These are phyloP conservation scores for Aleiodes testaceus DNA, from an alignment of 2,888 invertebrate species.

Conservation along the genomic window DNA sequence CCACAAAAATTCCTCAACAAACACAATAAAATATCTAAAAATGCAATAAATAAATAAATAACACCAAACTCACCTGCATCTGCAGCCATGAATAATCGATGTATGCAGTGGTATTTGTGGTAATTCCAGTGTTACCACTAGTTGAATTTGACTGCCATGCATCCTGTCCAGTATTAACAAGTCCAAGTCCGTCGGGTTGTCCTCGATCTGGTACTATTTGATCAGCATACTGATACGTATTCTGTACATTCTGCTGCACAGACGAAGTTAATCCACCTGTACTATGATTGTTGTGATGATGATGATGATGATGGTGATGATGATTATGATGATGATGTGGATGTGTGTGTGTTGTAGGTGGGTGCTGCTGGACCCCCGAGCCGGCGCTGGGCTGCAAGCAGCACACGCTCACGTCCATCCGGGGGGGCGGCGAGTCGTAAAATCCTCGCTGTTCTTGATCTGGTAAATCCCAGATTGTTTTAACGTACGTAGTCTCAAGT, in stretches of 20 bases:
- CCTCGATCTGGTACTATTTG: constrained; percentile 71
- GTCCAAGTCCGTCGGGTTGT: constrained; percentile 64
- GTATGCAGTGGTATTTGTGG: constrained; percentile 65
- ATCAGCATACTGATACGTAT: constrained; percentile 69
- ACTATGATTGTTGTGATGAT: constrained; percentile 50
- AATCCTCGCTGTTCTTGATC: constrained; percentile 66
- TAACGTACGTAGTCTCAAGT: constrained; percentile 65
- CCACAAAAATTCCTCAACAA: background rate
- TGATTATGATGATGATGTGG: constrained; percentile 24
- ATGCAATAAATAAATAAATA: constrained; percentile 21
- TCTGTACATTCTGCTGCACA: constrained; percentile 62
- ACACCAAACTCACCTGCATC: constrained; percentile 64
- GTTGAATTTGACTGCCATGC: constrained; percentile 65
- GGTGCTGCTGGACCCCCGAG: constrained; percentile 70
- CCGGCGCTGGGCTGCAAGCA: constrained; percentile 69
- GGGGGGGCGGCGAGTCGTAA: constrained; percentile 70
- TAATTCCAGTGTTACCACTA: constrained; percentile 55
- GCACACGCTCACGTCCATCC: constrained; percentile 72
- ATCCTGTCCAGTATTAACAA: constrained; percentile 64
- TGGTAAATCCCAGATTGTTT: constrained; percentile 65
- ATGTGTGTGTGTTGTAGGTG: constrained; percentile 43
- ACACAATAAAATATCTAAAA: background rate
- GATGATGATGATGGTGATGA: constrained; percentile 19
- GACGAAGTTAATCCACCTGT: constrained; percentile 59
- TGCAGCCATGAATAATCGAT: constrained; percentile 72